phyloP scores from a whole-genome alignment of 2,113 vertebrate genomes.

The Piaya cayana region DNA sequence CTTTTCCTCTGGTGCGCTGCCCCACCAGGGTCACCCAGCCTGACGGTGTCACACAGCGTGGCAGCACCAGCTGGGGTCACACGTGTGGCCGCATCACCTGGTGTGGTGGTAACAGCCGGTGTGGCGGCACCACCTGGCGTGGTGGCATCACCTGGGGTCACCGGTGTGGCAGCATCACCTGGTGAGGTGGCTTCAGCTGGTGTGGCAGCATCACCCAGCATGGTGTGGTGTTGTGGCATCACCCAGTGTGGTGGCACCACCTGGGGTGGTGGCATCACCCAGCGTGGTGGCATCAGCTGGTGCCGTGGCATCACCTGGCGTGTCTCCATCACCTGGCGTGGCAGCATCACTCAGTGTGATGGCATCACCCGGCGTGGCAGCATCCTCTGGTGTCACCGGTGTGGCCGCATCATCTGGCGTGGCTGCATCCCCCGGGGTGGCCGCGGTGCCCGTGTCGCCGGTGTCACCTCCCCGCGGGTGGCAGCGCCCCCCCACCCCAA shows the following conservation, averaged over 20 bases:
- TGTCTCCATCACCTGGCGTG: not conserved
- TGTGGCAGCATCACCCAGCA: not conserved
- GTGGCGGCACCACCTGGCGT: not conserved
- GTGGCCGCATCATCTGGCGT: no score
- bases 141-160: not conserved
- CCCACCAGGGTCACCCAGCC: not conserved
- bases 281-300: not conserved
- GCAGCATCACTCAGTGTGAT: no score
- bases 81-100: not conserved
- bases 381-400: no score
- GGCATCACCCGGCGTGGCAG: no score
- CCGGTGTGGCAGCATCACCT: not conserved
- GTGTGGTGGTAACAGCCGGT: not conserved
- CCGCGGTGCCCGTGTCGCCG: not conserved
- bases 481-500: no score
- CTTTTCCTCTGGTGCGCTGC: not conserved
- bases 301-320: not conserved
- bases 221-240: not conserved
- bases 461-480: no score
- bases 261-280: not conserved
- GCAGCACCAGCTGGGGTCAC: no score
- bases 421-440: not conserved
- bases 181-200: not conserved
- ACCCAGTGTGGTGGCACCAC: not conserved
- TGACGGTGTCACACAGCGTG: not conserved